Conservation (phyloP, 2,113 vertebrate genomes). For the Glaucidium brasilianum region DNA sequence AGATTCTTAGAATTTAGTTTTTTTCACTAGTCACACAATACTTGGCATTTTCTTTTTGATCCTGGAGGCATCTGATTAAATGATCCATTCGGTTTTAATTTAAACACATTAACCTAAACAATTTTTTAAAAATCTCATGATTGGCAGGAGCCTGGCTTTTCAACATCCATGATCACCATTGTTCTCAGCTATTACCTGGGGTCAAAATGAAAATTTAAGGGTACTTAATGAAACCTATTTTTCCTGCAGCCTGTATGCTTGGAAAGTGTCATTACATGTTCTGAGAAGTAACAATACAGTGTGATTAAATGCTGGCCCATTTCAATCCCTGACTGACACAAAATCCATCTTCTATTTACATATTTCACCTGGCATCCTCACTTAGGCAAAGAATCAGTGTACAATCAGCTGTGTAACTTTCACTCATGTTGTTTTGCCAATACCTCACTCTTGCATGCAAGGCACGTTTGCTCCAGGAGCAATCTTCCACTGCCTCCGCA, state of each 20-base stretch:
- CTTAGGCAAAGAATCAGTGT: neutral
- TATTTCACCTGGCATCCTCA: neutral
- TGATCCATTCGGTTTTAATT: neutral
- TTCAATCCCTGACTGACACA: neutral
- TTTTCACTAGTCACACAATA: neutral
- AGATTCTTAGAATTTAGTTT: neutral
- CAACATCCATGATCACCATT: neutral
- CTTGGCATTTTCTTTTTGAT: neutral
- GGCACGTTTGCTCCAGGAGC: neutral
- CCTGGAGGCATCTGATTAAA: neutral
- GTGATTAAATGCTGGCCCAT: neutral
- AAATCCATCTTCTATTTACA: neutral
- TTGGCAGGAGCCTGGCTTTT: neutral
- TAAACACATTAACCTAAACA: neutral
- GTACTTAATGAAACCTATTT: neutral
- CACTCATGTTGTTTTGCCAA: neutral
- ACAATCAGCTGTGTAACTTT: neutral
- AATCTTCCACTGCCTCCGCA: neutral
- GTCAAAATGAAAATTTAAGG: neutral
- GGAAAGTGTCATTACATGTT: neutral
- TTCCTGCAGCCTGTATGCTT: neutral
- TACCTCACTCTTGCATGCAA: neutral
- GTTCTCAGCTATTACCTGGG: neutral
- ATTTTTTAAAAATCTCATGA: neutral
- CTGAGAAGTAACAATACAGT: neutral